Conservation (phyloP, 2,888 invertebrate species). For the Machimus atricapillus region DNA sequence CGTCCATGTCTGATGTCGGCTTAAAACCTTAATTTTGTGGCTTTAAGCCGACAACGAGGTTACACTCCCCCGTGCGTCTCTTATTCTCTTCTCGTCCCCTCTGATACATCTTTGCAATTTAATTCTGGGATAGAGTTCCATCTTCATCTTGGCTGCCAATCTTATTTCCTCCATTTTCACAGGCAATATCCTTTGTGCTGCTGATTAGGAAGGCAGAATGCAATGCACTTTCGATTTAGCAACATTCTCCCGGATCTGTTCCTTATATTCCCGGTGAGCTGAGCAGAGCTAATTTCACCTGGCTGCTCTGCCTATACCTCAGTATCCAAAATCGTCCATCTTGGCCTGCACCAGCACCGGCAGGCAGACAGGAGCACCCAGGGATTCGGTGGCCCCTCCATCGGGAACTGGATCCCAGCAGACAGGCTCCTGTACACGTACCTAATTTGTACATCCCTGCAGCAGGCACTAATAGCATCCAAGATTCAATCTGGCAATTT, state of each 20-base stretch:
- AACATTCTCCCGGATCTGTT: not conserved
- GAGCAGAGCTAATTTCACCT: not conserved
- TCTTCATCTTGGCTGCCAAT: not conserved
- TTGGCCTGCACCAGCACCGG: not conserved
- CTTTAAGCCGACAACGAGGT: not conserved
- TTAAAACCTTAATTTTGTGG: not conserved
- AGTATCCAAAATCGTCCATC: not conserved
- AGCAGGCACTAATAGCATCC: conserved; percentile 29
- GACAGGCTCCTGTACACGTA: not conserved
- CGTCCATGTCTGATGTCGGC: not conserved
- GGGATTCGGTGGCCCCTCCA: not conserved
- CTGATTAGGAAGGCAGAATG: not conserved
- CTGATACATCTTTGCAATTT: not conserved
- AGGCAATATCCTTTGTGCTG: not conserved
- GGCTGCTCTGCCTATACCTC: not conserved
- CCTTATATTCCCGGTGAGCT: not conserved
- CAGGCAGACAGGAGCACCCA: not conserved
- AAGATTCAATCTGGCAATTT: conserved; percentile 39
- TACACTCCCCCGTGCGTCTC: not conserved
- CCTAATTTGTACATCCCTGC: conserved; percentile 38
- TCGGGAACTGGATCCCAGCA: not conserved
- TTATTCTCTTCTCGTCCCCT: not conserved
- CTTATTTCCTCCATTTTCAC: not conserved
- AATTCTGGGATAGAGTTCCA: not conserved
- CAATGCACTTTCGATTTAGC: not conserved